These are phyloP conservation scores for Acronicta alni DNA, from an alignment of 2,888 invertebrate genomes.

Conservation along the genomic window DNA sequence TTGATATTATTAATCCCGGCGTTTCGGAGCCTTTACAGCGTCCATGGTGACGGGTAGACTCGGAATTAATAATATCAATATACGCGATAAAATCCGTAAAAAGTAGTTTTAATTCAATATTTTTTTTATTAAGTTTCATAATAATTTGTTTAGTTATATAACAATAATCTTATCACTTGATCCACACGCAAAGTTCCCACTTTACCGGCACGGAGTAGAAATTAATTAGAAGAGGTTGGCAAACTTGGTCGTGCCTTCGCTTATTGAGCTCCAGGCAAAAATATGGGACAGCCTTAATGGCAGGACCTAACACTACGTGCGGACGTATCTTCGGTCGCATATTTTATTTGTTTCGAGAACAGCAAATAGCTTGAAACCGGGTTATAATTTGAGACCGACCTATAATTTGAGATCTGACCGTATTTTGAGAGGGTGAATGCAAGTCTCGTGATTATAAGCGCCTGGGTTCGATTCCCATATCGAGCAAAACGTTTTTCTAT, in stretches of 20 bases:
- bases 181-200: slow-evolving; percentile 65
- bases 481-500: too few species aligned
- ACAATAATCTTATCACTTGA: slow-evolving; percentile 39
- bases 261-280: slow-evolving; percentile 85
- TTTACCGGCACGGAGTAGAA: slow-evolving; percentile 83
- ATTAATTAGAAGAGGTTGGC: slow-evolving; percentile 87
- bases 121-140: not conserved
- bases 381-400: slow-evolving; percentile 21
- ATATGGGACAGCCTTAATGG: slow-evolving; percentile 79
- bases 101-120: too few species aligned
- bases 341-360: slow-evolving; percentile 46
- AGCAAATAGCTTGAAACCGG: slow-evolving; percentile 34
- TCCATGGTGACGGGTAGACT: too few species aligned
- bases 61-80: too few species aligned
- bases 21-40: too few species aligned
- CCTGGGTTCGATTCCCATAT: too few species aligned
- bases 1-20: too few species aligned
- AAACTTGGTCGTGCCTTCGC: slow-evolving; percentile 80
- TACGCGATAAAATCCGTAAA: too few species aligned
- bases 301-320: slow-evolving; percentile 50
- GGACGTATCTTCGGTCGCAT: slow-evolving; percentile 46
- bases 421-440: slow-evolving; percentile 7
- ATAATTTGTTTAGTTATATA: not conserved
- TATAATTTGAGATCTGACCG: slow-evolving; percentile 16
- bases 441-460: too few species aligned